A percentile compares a stretch with the other conserved stretches of the same genome.
These are phyloP conservation scores for Lycocerus yunnanus DNA, from an alignment of 2,888 invertebrate species.

Conservation along the genomic window DNA sequence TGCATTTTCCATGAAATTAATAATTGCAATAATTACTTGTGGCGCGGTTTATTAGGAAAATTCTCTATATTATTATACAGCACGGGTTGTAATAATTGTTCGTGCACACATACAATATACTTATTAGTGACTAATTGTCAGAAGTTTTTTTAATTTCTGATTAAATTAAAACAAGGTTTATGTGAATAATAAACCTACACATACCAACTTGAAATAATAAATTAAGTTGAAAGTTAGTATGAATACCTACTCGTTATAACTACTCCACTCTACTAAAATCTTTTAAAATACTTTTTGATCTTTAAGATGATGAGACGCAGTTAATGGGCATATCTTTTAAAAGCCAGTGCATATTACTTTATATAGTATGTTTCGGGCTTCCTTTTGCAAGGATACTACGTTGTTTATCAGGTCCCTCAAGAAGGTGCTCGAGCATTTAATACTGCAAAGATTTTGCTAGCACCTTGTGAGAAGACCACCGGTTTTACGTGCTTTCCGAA, in stretches of 20 bases:
- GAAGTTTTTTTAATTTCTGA: too few relatives aligned
- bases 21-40: background rate
- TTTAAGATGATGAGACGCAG: background rate
- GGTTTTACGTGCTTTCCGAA: too few relatives aligned
- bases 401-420: too few relatives aligned
- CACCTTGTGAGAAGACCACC: too few relatives aligned
- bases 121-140: background rate
- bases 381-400: too few relatives aligned
- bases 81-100: background rate
- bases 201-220: background rate
- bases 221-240: background rate
- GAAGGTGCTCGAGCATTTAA: too few relatives aligned
- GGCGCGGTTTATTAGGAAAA: background rate
- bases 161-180: background rate
- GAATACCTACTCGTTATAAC: background rate
- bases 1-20: background rate
- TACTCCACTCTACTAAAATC: background rate
- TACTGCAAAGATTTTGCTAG: too few relatives aligned
- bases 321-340: background rate
- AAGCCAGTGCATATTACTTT: background rate
- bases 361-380: too few relatives aligned
- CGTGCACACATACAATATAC: background rate
- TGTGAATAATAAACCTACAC: background rate
- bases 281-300: background rate
- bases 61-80: background rate